Base-by-base conservation (phyloP, 2,888 invertebrate species). In the Linyphia triangularis region DNA sequence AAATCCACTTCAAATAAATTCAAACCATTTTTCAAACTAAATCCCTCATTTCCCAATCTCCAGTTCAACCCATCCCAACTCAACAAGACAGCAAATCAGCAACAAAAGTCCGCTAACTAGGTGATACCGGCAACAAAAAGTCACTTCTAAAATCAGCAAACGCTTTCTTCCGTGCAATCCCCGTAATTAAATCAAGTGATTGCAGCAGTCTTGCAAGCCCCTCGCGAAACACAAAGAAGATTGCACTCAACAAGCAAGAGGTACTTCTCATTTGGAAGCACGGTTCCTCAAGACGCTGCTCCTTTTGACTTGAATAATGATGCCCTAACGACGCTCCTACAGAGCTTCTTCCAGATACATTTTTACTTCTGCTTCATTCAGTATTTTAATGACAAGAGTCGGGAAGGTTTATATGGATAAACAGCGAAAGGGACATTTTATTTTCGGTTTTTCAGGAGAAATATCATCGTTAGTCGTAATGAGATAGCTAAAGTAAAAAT, bases 401-500 rank as follows among this genome's bases (percentile, higher is more conserved):
- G 28, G 59, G 22, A 61, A 16, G 9, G n/a, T 5, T 16, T 5
- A 51, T 16, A 51, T 51, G 51, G 13, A 51, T 51, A 51, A 59
- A 77, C 77, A 63, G 77, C 16, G 63, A 77, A 63, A 77, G 77
- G 22, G n/a, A 63, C 33, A 33, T 63, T 77, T 37, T 63, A 24
- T 63, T 61, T 37, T 37, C 40, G 13, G 2, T 43, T 43, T 43
- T 7, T 43, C 16, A 7, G 13, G 16, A 16, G n/a, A 16, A 16
- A 16, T 9, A 51, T 61, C 40, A 63, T 77, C 77, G 63, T 77
- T 77, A 77, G 63, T 16, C 6, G 77, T 77, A 77, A 77, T 77
- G 77, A 77, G 77, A 40, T 33, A 37, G 3, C 37, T 19, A 63
- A 63, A 63, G 77, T 40, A 61, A 37, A 63, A 73, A 73, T 73